Evolutionary conservation across 2,888 invertebrate genomes (phyloP).

Genomic region (Ypsolopha scabrella): DNA sequence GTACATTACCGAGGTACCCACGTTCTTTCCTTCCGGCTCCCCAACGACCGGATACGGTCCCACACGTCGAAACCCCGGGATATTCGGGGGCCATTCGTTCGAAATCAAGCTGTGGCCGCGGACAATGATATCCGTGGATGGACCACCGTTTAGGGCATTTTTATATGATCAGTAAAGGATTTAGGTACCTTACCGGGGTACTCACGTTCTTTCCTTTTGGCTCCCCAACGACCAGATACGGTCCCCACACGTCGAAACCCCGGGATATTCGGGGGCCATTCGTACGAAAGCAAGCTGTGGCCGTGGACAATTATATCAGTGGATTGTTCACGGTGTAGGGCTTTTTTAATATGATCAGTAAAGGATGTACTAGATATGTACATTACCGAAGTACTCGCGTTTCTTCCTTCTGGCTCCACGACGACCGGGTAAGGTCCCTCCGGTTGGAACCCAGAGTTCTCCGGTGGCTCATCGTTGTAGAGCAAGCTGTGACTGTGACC

Average conservation of each 20-base stretch:
- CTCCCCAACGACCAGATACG: slow-evolving; percentile 78
- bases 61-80: slow-evolving; percentile 61
- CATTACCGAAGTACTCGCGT: slow-evolving; percentile 20
- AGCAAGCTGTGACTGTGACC: slow-evolving; percentile 87
- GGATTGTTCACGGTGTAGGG: slow-evolving; percentile 72
- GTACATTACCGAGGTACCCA: no score
- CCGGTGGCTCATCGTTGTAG: slow-evolving; percentile 68
- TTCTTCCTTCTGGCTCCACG: slow-evolving; percentile 56
- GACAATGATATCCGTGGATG: slow-evolving; percentile 81
- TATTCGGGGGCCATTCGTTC: slow-evolving; percentile 57
- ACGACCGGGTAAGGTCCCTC: slow-evolving; percentile 79
- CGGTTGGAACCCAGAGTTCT: slow-evolving; percentile 54
- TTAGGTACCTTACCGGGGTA: no score
- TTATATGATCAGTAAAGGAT: no score
- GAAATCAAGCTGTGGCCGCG: slow-evolving; percentile 87
- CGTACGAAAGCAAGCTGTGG: slow-evolving; percentile 80
- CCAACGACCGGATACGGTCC: slow-evolving; percentile 81
- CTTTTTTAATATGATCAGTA: no score
- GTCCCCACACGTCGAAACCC: slow-evolving; percentile 69
- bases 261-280: slow-evolving; percentile 58
- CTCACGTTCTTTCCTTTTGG: slow-evolving; percentile 51
- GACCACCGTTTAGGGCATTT: slow-evolving; percentile 76
- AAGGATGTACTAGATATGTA: background rate
- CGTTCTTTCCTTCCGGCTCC: slow-evolving; percentile 50
- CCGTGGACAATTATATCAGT: slow-evolving; percentile 87